Conservation (phyloP, 1,140 invertebrate genomes). For the Drosophila willistoni region DNA sequence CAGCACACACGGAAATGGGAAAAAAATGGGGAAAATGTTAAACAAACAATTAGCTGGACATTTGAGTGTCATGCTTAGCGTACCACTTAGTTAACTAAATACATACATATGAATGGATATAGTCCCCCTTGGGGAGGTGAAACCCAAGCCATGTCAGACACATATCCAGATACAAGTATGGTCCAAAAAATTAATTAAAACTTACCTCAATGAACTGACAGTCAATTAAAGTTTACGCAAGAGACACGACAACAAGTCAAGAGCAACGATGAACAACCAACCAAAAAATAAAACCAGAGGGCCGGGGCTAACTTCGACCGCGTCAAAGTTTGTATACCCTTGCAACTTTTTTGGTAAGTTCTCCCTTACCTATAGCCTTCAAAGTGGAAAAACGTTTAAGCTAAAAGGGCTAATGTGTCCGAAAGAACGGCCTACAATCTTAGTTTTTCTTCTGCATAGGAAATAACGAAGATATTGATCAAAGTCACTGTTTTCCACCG, state of each 20-base stretch:
- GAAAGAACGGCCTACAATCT: too few relatives aligned
- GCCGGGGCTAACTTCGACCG: too few relatives aligned
- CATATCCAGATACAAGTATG: slow-evolving; percentile 23
- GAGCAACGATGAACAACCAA: slow-evolving; percentile 24
- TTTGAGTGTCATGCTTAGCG: slow-evolving; percentile 40
- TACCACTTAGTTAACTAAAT: slow-evolving; percentile 29
- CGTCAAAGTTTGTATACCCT: too few relatives aligned
- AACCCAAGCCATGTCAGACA: slow-evolving; percentile 14
- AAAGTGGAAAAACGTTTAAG: too few relatives aligned
- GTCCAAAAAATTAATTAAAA: slow-evolving; percentile 73
- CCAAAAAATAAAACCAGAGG: slow-evolving; percentile 8
- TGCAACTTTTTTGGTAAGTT: too few relatives aligned
- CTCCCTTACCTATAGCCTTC: too few relatives aligned
- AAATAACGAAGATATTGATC: too few relatives aligned
- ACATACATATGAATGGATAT: not conserved
- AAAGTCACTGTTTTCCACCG: too few relatives aligned
- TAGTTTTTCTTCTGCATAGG: too few relatives aligned
- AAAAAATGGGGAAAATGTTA: slow-evolving; percentile 26
- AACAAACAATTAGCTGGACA: slow-evolving; percentile 47
- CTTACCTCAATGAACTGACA: slow-evolving; percentile 76
- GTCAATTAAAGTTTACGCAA: slow-evolving; percentile 75
- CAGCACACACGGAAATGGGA: not conserved
- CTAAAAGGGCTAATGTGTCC: too few relatives aligned
- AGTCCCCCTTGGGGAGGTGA: not conserved
- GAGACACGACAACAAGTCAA: slow-evolving; percentile 49